Percentiles rank a stretch among this genome's conserved stretches.
Conservation (phyloP, 2,113 vertebrate genomes). For the Garra rufa region DNA sequence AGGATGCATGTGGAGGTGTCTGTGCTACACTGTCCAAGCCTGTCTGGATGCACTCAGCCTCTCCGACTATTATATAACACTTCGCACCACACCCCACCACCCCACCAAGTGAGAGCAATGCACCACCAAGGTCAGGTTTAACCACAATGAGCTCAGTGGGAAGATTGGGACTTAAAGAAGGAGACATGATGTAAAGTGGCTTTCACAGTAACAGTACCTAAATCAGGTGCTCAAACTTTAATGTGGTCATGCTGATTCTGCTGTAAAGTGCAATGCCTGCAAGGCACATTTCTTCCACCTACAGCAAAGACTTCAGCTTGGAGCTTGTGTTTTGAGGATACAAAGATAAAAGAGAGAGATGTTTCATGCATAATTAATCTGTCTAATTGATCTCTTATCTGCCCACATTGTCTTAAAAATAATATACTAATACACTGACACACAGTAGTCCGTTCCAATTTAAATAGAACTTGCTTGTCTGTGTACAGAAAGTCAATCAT, state of each 20-base stretch:
- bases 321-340: neutral
- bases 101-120: slow-evolving; percentile 1
- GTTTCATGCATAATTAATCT: neutral
- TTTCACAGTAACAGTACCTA: slow-evolving; percentile 44
- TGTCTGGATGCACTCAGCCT: slow-evolving; percentile 29
- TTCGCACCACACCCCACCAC: neutral
- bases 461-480: neutral
- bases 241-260: slow-evolving; percentile 40
- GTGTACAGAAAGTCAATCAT: neutral
- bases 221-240: slow-evolving; percentile 41
- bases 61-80: slow-evolving; percentile 7
- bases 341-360: neutral
- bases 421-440: neutral
- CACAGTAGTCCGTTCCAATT: neutral
- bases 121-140: slow-evolving; percentile 26
- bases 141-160: slow-evolving; percentile 33
- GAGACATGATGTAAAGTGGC: slow-evolving; percentile 34
- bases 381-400: slow-evolving; percentile 4
- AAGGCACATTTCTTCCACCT: slow-evolving; percentile 6
- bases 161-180: neutral
- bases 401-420: neutral
- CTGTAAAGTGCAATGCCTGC: neutral
- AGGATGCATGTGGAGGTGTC: slow-evolving; percentile 55
- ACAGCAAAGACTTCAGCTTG: neutral
- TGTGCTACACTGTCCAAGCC: slow-evolving; percentile 47